Conservation (phyloP, 2,797 vertebrate species). For the Prionace glauca region DNA sequence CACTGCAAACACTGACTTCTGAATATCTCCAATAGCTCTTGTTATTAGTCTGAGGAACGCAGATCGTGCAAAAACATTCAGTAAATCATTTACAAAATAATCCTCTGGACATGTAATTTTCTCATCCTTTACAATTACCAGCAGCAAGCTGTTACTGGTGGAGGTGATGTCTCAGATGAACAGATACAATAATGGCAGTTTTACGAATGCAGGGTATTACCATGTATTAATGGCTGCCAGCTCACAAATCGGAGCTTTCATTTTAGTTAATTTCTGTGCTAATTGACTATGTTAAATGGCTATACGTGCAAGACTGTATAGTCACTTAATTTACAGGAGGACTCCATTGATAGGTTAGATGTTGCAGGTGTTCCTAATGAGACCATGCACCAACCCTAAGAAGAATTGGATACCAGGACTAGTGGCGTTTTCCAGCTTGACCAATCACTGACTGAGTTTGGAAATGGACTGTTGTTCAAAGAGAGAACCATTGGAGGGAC, state of each 20-base stretch:
- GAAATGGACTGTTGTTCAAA: neutral
- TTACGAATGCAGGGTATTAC: slow-evolving; percentile 10
- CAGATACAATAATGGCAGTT: neutral
- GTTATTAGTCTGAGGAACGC: no score
- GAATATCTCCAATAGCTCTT: neutral
- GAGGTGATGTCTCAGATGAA: neutral
- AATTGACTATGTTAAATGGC: slow-evolving; percentile 13
- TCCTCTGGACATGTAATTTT: neutral
- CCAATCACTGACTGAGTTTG: neutral
- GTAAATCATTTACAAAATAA: neutral
- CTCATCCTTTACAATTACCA: neutral
- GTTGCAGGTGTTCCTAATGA: slow-evolving; percentile 7
- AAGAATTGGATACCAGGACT: neutral
- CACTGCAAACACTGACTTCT: neutral
- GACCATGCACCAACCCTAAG: neutral
- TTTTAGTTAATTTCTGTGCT: slow-evolving; percentile 31
- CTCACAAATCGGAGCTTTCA: slow-evolving; percentile 30
- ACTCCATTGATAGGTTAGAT: neutral
- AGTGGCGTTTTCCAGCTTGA: neutral
- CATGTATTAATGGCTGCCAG: slow-evolving; percentile 19
- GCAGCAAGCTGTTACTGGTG: neutral
- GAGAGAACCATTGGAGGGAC: neutral
- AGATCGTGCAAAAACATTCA: neutral
- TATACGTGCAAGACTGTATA: neutral
- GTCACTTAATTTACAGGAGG: slow-evolving; percentile 3